Evolutionary conservation across 2,888 invertebrate species (phyloP).

Genomic region (Drosophila fulvimacula): DNA sequence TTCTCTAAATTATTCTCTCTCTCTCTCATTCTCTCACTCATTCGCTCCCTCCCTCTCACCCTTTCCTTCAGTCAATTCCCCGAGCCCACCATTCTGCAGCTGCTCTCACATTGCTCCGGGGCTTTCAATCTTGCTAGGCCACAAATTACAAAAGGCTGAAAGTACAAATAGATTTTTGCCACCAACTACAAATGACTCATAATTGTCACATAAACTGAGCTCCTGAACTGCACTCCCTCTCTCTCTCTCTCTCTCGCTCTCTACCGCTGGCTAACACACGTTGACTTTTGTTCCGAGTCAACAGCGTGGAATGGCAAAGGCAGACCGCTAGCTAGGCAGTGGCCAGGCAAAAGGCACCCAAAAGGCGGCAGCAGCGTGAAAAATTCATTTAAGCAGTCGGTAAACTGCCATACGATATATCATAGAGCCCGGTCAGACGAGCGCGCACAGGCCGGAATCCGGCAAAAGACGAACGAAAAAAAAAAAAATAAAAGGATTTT

Average conservation of each 20-base stretch:
- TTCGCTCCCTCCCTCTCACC: background rate
- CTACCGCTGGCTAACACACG: conserved; percentile 10
- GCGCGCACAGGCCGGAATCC: background rate
- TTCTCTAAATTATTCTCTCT: background rate
- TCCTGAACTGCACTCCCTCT: background rate
- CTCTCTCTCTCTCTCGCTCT: background rate
- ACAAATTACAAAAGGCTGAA: conserved; percentile 17
- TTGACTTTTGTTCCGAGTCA: conserved; percentile 78
- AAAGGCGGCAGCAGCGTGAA: conserved; percentile 55
- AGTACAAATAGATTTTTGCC: conserved; percentile 47
- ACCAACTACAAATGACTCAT: conserved; percentile 61
- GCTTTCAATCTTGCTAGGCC: conserved; percentile 7
- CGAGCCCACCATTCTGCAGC: background rate
- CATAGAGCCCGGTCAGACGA: conserved; percentile 35
- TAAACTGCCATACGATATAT: conserved; percentile 74
- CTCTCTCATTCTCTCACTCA: background rate
- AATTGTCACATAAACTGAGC: conserved; percentile 68
- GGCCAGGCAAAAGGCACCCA: conserved; percentile 6
- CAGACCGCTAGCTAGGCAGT: conserved; percentile 12
- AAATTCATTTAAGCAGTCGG: conserved; percentile 80
- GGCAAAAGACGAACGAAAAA: conserved; percentile 3
- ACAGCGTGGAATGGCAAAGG: conserved; percentile 61
- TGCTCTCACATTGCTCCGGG: background rate
- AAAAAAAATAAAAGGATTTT: conserved; percentile 39
- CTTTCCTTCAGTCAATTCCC: background rate